phyloP scores from a whole-genome alignment of 1,140 invertebrate genomes.

The Ladona fulva region DNA sequence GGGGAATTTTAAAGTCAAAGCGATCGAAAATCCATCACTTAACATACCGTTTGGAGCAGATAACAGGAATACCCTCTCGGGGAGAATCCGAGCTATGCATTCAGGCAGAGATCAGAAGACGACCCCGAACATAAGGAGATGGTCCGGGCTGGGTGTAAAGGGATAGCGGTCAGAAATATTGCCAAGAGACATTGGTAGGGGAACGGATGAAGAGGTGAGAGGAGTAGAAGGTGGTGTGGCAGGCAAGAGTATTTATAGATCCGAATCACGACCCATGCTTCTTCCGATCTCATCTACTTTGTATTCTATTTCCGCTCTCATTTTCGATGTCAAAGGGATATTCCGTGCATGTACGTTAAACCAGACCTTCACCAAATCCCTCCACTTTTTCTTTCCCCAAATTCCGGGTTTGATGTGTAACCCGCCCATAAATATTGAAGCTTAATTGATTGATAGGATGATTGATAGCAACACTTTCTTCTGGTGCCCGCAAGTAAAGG shows the following conservation, averaged over 20 bases:
- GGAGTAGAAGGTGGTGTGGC: no score
- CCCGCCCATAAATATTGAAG: no score
- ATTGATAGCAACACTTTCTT: no score
- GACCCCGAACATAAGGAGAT: no score
- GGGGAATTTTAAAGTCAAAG: background rate
- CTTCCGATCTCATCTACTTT: background rate
- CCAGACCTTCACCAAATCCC: background rate
- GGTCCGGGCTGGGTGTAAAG: background rate
- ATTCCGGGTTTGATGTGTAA: no score
- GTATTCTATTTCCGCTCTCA: background rate
- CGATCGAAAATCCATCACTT: background rate
- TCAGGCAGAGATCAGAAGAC: background rate
- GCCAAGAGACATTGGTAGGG: background rate
- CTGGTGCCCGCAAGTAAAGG: no score
- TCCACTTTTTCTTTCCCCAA: background rate
- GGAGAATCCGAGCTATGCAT: background rate
- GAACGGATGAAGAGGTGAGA: background rate
- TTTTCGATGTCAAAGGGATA: background rate
- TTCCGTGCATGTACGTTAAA: background rate
- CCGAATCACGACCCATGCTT: background rate
- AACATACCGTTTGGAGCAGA: background rate
- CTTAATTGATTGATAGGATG: no score
- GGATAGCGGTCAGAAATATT: background rate
- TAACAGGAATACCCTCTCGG: background rate
- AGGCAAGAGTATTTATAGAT: background rate